Conservation (phyloP, 2,113 vertebrate genomes). For the Thamnophis sirtalis region DNA sequence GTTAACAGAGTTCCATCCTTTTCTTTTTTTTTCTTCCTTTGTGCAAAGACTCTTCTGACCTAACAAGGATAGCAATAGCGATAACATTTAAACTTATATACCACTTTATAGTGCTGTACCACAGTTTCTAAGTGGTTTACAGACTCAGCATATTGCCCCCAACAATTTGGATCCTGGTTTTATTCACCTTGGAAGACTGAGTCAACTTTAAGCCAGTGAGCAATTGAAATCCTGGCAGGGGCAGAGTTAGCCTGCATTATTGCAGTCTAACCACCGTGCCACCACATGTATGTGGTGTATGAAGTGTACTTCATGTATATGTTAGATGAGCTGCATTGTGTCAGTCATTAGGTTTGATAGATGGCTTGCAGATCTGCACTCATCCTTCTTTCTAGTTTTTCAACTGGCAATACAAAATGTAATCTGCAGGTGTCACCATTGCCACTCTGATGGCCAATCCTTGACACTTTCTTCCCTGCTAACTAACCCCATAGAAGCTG, state of each 20-base stretch:
- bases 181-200: neutral
- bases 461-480: neutral
- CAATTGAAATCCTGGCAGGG: neutral
- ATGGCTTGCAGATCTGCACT: neutral
- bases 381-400: neutral
- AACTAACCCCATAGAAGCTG: neutral
- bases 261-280: no score
- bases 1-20: neutral
- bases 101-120: neutral
- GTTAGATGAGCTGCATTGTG: neutral
- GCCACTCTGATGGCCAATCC: slow-evolving; percentile 11
- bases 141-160: neutral
- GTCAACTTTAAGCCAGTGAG: neutral
- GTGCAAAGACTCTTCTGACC: neutral
- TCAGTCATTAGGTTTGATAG: neutral
- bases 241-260: neutral
- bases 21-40: neutral
- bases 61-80: neutral
- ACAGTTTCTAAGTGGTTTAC: neutral
- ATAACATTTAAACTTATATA: neutral
- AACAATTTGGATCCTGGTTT: neutral
- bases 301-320: neutral
- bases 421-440: slow-evolving; percentile 64
- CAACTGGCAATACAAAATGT: neutral
- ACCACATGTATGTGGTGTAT: no score